phyloP scores from a whole-genome alignment of 2,888 invertebrate species.

The Actias luna region DNA sequence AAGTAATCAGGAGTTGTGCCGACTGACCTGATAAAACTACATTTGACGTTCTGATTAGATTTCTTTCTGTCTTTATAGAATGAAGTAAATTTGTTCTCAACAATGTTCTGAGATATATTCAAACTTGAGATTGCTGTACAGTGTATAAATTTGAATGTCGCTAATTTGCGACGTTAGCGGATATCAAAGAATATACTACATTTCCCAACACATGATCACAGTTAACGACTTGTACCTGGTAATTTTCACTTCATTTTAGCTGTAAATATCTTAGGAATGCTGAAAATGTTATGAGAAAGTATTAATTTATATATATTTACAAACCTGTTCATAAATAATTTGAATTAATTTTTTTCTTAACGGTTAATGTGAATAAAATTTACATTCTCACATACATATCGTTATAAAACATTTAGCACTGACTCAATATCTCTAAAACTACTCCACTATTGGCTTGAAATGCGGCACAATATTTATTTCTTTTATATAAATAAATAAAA shows the following conservation, averaged over 20 bases:
- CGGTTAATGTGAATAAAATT: no score
- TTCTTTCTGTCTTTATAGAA: slow-evolving; percentile 24
- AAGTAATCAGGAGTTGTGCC: slow-evolving; percentile 41
- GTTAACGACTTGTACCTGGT: not conserved
- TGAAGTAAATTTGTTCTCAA: not conserved
- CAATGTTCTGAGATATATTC: not conserved
- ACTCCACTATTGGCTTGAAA: no score
- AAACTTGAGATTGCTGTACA: not conserved
- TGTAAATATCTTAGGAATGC: not conserved
- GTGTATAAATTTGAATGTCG: not conserved
- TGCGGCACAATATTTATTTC: no score
- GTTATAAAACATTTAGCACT: no score
- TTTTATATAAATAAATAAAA: no score
- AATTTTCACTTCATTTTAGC: not conserved
- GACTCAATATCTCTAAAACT: no score
- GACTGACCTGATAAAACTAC: slow-evolving; percentile 23
- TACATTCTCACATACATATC: no score
- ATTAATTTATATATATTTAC: not conserved
- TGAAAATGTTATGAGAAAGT: not conserved
- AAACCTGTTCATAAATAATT: not conserved
- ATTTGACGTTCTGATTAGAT: slow-evolving; percentile 34
- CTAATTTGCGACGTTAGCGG: not conserved
- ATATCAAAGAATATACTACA: not conserved
- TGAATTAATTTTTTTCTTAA: not conserved
- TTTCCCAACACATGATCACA: not conserved